Percentiles rank a stretch among this genome's conserved stretches.
These are phyloP conservation scores for Turdus rufiventris DNA, from an alignment of 2,113 vertebrate genomes.

Conservation along the genomic window DNA sequence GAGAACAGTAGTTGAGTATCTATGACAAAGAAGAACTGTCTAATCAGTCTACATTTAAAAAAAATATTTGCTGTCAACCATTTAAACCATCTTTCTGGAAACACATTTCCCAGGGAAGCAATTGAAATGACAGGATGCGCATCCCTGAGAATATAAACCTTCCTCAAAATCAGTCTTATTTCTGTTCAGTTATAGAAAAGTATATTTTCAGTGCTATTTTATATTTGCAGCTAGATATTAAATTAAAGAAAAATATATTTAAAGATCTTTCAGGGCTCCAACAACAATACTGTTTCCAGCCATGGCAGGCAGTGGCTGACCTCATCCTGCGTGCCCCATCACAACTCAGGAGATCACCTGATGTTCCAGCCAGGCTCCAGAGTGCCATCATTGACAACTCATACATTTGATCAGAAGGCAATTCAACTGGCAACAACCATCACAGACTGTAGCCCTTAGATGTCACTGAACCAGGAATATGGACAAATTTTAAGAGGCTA, in stretches of 20 bases:
- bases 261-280: constrained; percentile 31
- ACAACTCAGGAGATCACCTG: neutral
- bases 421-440: neutral
- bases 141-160: constrained; percentile 38
- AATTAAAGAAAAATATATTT: constrained; percentile 30
- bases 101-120: constrained; percentile 30
- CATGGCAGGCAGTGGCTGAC: neutral
- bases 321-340: neutral
- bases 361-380: neutral
- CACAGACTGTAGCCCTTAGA: neutral
- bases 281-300: neutral
- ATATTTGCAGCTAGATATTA: constrained; percentile 6
- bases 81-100: constrained; percentile 58
- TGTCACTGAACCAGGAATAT: neutral
- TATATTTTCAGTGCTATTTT: constrained; percentile 21
- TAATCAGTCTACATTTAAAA: constrained; percentile 52
- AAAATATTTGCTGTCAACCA: constrained; percentile 54
- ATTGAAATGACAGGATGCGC: constrained; percentile 48
- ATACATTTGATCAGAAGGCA: neutral
- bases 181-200: constrained; percentile 43
- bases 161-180: constrained; percentile 33
- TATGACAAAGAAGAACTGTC: constrained; percentile 40
- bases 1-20: constrained; percentile 23
- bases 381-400: neutral
- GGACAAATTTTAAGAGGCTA: neutral